Evolutionary conservation across 2,113 vertebrate species (phyloP).

Genomic region (Cyphomyrus discorhynchus): DNA sequence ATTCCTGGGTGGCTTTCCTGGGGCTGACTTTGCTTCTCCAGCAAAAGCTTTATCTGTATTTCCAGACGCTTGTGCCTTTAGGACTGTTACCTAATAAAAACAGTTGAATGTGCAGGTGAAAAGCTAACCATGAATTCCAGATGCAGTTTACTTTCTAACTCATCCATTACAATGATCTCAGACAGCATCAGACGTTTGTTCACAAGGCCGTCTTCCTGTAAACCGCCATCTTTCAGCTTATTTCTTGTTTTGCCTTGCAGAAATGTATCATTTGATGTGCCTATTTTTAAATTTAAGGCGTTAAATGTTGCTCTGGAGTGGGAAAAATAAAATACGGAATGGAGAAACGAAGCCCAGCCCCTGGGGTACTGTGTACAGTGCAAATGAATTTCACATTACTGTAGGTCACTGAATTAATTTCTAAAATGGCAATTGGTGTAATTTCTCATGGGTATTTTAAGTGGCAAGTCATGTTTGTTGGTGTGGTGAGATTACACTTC

Average conservation of each 20-base stretch:
- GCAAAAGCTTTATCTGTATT: neutral
- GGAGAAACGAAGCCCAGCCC: slow-evolving; percentile 39
- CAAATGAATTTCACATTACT: slow-evolving; percentile 65
- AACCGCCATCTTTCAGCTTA: neutral
- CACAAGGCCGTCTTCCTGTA: neutral
- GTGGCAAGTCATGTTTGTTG: slow-evolving; percentile 53
- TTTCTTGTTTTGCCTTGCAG: neutral
- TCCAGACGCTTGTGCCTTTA: neutral
- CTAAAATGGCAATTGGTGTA: slow-evolving; percentile 67
- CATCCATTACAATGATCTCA: neutral
- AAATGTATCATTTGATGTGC: neutral
- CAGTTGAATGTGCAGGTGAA: neutral
- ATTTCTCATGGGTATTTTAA: slow-evolving; percentile 61
- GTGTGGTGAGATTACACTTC: slow-evolving; percentile 63
- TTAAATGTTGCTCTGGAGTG: neutral
- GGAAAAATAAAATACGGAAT: neutral
- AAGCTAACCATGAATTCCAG: neutral
- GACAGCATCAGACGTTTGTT: neutral
- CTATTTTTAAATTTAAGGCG: neutral
- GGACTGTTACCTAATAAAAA: neutral
- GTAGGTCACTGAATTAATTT: slow-evolving; percentile 83
- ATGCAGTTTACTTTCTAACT: neutral
- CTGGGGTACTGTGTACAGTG: slow-evolving; percentile 53
- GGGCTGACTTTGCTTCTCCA: neutral
- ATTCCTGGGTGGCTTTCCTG: neutral